Conservation (phyloP, 1,140 invertebrate species). For the Sitodiplosis mosellana region DNA sequence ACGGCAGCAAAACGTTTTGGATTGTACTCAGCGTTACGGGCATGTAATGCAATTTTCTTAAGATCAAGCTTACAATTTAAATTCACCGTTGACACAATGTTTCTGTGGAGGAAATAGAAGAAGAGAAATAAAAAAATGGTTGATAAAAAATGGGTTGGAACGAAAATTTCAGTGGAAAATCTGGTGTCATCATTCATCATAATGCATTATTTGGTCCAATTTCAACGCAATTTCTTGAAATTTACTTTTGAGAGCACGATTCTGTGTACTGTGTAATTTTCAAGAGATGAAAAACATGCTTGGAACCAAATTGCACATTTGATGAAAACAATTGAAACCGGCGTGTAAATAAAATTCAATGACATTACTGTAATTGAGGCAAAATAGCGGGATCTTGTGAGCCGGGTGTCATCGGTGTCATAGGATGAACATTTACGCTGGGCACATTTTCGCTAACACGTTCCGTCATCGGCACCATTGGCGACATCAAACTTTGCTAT, state of each 20-base stretch:
- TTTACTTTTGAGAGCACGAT: too few relatives aligned
- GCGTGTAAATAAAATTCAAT: too few relatives aligned
- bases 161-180: too few relatives aligned
- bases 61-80: slow-evolving; percentile 88
- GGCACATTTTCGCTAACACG: slow-evolving; percentile 25
- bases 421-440: slow-evolving; percentile 39
- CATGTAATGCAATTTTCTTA: slow-evolving; percentile 96
- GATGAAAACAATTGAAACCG: too few relatives aligned
- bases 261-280: too few relatives aligned
- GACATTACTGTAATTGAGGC: slow-evolving; percentile 78
- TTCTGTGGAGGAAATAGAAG: slow-evolving; percentile 38
- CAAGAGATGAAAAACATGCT: too few relatives aligned
- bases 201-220: too few relatives aligned
- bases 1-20: slow-evolving; percentile 99
- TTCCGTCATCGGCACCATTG: slow-evolving; percentile 45
- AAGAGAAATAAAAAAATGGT: slow-evolving; percentile 4
- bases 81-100: slow-evolving; percentile 97
- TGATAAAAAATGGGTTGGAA: not conserved
- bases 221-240: too few relatives aligned
- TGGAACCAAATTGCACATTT: too few relatives aligned
- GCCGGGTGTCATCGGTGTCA: slow-evolving; percentile 86
- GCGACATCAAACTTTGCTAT: slow-evolving; percentile 71
- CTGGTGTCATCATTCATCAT: too few relatives aligned
- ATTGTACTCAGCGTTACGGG: slow-evolving; percentile 99
- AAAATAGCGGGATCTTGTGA: slow-evolving; percentile 86